Conservation (phyloP, 37 sponge, comb jelly and placozoan species). For the Ianthella basta region DNA sequence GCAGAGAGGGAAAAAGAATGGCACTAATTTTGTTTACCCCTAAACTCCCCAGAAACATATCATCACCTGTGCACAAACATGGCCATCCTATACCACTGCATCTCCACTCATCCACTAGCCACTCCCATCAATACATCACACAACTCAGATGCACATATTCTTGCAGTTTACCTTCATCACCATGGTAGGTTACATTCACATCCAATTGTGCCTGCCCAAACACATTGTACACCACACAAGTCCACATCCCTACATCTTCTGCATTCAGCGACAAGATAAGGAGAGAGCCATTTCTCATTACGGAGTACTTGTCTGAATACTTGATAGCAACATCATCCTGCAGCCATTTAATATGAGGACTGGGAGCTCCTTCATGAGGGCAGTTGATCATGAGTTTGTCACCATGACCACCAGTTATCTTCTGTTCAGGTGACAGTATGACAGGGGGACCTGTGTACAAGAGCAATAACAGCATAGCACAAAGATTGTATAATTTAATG, state of each 20-base stretch:
- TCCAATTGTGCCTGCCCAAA: constrained; percentile 27
- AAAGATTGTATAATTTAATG: too few relatives aligned
- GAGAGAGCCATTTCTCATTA: constrained; percentile 35
- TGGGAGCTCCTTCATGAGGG: neutral
- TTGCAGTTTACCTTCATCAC: constrained; percentile 30
- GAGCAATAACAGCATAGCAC: neutral
- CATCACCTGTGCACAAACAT: too few relatives aligned
- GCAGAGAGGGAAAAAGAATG: too few relatives aligned
- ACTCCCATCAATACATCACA: too few relatives aligned
- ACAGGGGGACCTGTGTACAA: neutral
- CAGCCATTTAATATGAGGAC: neutral
- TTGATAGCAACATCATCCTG: neutral
- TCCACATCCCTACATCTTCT: constrained; percentile 31
- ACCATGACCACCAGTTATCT: neutral
- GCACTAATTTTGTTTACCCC: too few relatives aligned
- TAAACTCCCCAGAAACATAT: too few relatives aligned
- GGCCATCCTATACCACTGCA: too few relatives aligned
- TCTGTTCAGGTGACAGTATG: neutral
- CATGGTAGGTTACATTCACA: constrained; percentile 28
- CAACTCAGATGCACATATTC: too few relatives aligned
- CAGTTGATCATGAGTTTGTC: constrained; percentile 1
- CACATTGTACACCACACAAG: constrained; percentile 39
- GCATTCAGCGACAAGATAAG: constrained; percentile 20
- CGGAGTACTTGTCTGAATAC: neutral
- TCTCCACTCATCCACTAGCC: too few relatives aligned